Base-by-base conservation (phyloP, 2,888 invertebrate species). In the Cephus sareptanus region DNA sequence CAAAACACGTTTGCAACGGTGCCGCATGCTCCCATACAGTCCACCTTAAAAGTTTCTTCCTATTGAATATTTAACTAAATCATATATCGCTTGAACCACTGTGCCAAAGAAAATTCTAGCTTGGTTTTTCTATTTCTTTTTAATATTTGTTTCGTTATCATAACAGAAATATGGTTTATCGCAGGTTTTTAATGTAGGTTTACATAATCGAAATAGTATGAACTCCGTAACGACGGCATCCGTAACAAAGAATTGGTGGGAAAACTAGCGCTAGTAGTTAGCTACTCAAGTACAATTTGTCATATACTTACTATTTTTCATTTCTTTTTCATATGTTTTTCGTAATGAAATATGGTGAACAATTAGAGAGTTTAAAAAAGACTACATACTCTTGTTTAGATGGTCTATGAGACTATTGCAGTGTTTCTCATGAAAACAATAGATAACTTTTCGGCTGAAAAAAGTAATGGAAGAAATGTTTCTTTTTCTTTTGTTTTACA, bases 1-100 rank as follows among this genome's bases (percentile, higher is more conserved):
- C 91, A 91, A 91, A 91, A 90, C 86, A 86, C 83, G 84, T 83
- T 81, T 31, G 78, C 80, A 76, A 76, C 80, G 78, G 78, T 81
- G 81, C 34, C 34, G 74, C 76, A 34, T n/a, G 68, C 40, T 37
- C 30, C 30, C 23, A 35, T 74, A 74, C 74, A 74, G 34, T 74
- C 74, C n/a, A 35, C 74, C 30, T 0, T 13, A 12, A 35, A 74
- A 74, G 34, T 71, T 71, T 71, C 71, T 6, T 6, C 56, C 23
- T 23, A 56, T 23, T 56, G 9, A 23, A 56, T 56, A 56, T 56
- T 56, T 56, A 9, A 56, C 23, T 2, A 56, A 23, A 23, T 23
- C 1, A 23, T 56, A 56, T 23, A 40, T 23, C 23, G 9, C 9
- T 56, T 23, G 23, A 56, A 56, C 23, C 2, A 23, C 23, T 56